Conservation (phyloP, 2,797 vertebrate genomes). For the Smutsia temminckii region DNA sequence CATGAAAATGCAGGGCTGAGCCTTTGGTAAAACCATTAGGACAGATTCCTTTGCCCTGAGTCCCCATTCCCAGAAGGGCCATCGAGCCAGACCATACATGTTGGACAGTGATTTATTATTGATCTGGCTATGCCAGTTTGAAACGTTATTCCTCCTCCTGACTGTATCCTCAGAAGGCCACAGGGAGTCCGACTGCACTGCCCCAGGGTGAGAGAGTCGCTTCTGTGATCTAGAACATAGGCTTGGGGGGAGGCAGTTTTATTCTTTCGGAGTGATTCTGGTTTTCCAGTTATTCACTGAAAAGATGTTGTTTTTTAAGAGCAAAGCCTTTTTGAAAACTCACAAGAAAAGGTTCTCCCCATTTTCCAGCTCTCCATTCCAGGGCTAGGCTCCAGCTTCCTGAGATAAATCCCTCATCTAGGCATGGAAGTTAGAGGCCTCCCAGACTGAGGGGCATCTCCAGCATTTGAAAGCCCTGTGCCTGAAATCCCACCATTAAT, state of each 20-base stretch:
- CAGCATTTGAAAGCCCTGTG: neutral
- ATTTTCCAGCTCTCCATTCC: neutral
- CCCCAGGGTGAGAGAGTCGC: neutral
- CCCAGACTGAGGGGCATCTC: neutral
- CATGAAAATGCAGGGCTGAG: neutral
- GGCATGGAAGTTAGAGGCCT: neutral
- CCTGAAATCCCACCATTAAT: neutral
- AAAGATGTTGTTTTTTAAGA: slow-evolving; percentile 48
- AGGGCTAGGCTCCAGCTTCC: neutral
- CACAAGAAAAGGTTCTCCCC: neutral
- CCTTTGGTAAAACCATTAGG: slow-evolving; percentile 61
- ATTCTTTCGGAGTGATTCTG: neutral
- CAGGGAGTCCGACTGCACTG: neutral
- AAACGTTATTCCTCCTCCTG: neutral
- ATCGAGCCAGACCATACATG: slow-evolving; percentile 5
- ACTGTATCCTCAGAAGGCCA: neutral
- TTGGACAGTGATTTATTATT: slow-evolving; percentile 43
- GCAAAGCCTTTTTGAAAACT: slow-evolving; percentile 45
- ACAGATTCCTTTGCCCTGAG: slow-evolving; percentile 52
- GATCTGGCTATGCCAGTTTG: neutral
- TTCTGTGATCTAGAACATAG: neutral
- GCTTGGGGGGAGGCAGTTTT: fast-evolving
- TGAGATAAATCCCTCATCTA: neutral
- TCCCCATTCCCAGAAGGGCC: neutral
- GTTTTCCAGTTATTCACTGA: neutral